Evolutionary conservation across 2,888 invertebrate species (phyloP), one percentile per base, ranked within the genome.

Genomic region (Lithophane socia): DNA sequence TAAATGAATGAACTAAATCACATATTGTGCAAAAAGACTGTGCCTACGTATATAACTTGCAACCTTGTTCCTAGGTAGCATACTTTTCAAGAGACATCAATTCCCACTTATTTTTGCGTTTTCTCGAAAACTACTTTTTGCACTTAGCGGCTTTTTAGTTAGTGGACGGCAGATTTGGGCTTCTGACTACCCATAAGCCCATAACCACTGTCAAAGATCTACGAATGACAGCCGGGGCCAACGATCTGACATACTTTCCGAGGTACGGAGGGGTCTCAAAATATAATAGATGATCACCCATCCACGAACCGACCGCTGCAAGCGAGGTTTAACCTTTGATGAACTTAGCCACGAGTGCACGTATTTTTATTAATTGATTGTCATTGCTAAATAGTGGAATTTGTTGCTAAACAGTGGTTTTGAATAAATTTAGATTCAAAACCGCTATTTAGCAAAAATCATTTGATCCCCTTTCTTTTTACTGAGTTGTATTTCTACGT

Each of bases 401-500:
- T 12, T 8, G 3, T 37, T 37, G 37, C 37, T 37, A 37, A 37
- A 4, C 3, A 37, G 8, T 24, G 18, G 24, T 12, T 29, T 49
- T 29, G 29, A 29, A 29, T 29, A 29, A 29, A 29, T 29, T 29
- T 29, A 29, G 29, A 29, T 29, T 29, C 29, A 29, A 29, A 29
- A 29, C 29, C 29, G 1, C 29, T 29, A 1, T 10, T 9, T 1
- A 4, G 16, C 37, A 9, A 58, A 54, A 60, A 58, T n/a, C 0
- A 37, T 37, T 37, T 5, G 5, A 37, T 13, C 18, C 29, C 16
- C 8, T 12, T 1, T 54, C 3, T 47, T 9, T 2, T 54, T 24
- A 49, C 0, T 7, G 3, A 44, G 37, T 82, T 68, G 71, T 29
- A 66, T 79, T 86, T 69, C 84, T 83, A 75, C 1, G 13, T 61